Base-by-base conservation (phyloP, 2,113 vertebrate species). In the Propithecus coquereli region DNA sequence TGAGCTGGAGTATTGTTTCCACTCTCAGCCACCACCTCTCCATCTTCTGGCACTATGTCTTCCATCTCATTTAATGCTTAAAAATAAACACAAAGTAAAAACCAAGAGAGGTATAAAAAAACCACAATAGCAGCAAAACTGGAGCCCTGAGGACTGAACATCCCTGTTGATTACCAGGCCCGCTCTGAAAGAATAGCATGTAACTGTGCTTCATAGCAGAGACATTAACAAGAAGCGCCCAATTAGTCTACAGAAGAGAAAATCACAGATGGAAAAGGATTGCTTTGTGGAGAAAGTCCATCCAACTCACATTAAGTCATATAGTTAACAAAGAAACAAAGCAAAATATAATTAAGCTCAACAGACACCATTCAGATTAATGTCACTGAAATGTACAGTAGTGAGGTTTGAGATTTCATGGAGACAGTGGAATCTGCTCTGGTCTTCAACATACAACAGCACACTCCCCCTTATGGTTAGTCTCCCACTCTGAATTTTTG, bases 61-160 rank as follows among this genome's bases (percentile, higher is more conserved):
- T 99, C 99, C 96, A 99, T 99, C 40, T 99, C 99, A 93, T 99
- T 98, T 74, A 99, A 96, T 88, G 99, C 99, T 99, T 97, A 52
- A 97, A 98, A 92, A 96, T 83, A 96, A 82, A 80, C 20, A 91
- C 23, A 89, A 94, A 94, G 65, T 92, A 22, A 91, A 82, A 87
- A 91, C 83, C 81, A 91, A 73, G n/a, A 79, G 17, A 87, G 52
- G 30, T 34, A 63, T 74, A 32, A 74, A 82, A 82, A 57, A 87
- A 13, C 9, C 66, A 94, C 37, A 73, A 4, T 5, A 54, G 50
- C 68, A 52, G 65, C 17, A 92, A 88, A 94, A 70, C 54, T 71
- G 57, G 37, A 70, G 45, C 63, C 34, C 43, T 32, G 7, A 89
- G 45, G 50, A 70, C 13, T 30, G 7, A 84, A 54, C 8, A 92